Evolutionary conservation across 2,113 vertebrate genomes (phyloP), one percentile per base, ranked within the genome.

Genomic region (Podarcis cretensis): DNA sequence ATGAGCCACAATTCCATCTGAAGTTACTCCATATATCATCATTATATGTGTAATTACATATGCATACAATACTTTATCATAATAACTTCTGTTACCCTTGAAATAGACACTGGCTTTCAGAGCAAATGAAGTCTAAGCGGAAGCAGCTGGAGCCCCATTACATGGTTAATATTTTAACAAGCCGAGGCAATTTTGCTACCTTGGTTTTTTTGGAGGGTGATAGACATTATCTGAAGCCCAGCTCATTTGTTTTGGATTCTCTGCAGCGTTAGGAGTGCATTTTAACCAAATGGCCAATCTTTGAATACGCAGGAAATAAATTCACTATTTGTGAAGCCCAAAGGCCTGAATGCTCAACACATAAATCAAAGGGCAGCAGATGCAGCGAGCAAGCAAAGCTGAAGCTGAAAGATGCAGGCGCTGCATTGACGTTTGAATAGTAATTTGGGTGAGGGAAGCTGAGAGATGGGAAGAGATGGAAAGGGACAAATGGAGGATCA

Each of bases 301-400:
- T 18, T 89, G 66, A 91, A 95, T 91, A 92, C 14, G 20, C 84
- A 71, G 23, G 48, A 94, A 95, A 94, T 89, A 84, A 91, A 93
- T 93, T 89, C 85, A 69, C 78, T 92, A 0, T 85, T 77, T 94
- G 2, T 91, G 81, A 94, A 90, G 25, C 43, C 71, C 90, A 74
- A 88, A 93, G 83, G 12, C 90, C 76, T 91, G 40, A 59, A 81
- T 92, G 83, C 76, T 79, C 21, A 94, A 92, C 92, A 89, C 74
- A 85, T 93, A 93, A 95, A 94, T 94, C 89, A 95, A 93, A 89
- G 59, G 4, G 63, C 88, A 95, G 27, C 59, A 90, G 59, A 90
- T 89, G 87, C 43, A 75, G 90, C 66, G 86, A 82, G 3, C 25
- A 86, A 37, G 69, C 68, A 91, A 59, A 80, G 10, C 89, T 81